A percentile compares a stretch with the other conserved stretches of the same genome.
phyloP scores from a whole-genome alignment of 1,140 invertebrate species.

The Yoshiicerus persimilis region DNA sequence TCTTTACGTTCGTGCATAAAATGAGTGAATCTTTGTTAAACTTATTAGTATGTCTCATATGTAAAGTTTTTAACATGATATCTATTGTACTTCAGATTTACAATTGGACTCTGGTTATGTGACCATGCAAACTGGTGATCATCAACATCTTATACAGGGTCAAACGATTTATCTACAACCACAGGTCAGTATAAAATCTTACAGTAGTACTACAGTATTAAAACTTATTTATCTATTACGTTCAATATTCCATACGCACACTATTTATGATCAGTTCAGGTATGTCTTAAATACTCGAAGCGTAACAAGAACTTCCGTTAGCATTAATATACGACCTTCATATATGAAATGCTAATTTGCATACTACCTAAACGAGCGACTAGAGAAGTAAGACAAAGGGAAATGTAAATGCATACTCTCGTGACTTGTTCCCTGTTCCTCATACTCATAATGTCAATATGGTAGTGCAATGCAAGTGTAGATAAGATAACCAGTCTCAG shows the following conservation, averaged over 20 bases:
- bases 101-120: slow-evolving; percentile 50
- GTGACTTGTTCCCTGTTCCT: neutral
- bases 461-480: too few species aligned
- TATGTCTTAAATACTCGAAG: too few species aligned
- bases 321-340: neutral
- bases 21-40: too few species aligned
- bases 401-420: neutral
- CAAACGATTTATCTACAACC: slow-evolving; percentile 46
- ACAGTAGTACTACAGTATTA: neutral
- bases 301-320: neutral
- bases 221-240: neutral
- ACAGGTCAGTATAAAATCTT: slow-evolving; percentile 24
- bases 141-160: slow-evolving; percentile 35
- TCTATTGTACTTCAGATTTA: slow-evolving; percentile 30
- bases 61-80: neutral
- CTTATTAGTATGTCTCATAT: neutral
- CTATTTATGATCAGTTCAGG: neutral
- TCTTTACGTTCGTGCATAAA: neutral
- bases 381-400: neutral
- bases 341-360: neutral
- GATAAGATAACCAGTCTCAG: too few species aligned
- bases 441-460: neutral
- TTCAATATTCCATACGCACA: neutral
- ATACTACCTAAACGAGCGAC: neutral
- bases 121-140: slow-evolving; percentile 48